These are phyloP conservation scores for Caradrina clavipalpis DNA, from an alignment of 2,888 invertebrate genomes.

Conservation along the genomic window DNA sequence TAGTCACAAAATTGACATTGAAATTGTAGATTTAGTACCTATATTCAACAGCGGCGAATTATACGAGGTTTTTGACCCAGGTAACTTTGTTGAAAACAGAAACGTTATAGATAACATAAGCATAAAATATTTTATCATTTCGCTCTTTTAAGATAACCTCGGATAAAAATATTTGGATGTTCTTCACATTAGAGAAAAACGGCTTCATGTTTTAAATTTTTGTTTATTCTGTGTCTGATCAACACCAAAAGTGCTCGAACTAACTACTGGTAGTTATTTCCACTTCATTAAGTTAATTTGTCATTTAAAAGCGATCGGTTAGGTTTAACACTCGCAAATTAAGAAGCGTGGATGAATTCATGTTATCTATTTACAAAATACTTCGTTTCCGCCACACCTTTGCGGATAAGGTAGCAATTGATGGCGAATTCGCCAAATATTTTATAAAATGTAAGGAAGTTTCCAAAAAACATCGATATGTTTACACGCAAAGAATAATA, in stretches of 20 bases:
- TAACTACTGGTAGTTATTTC: background rate
- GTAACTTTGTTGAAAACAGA: constrained; percentile 69
- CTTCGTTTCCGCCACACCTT: constrained; percentile 31
- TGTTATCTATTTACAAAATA: constrained; percentile 28
- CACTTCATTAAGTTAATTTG: constrained; percentile 27
- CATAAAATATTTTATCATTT: constrained; percentile 72
- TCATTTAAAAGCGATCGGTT: constrained; percentile 36
- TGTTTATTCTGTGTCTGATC: background rate
- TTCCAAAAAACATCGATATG: constrained; percentile 6
- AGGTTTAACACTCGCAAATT: constrained; percentile 9
- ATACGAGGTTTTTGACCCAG: constrained; percentile 85
- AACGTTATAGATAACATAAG: constrained; percentile 75
- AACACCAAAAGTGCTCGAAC: constrained; percentile 1
- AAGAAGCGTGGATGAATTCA: constrained; percentile 18
- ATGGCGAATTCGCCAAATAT: constrained; percentile 8
- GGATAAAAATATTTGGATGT: constrained; percentile 29
- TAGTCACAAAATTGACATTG: constrained; percentile 44
- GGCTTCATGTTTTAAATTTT: background rate
- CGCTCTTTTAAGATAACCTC: constrained; percentile 76
- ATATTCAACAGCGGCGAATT: constrained; percentile 60
- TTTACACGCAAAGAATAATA: constrained; percentile 3
- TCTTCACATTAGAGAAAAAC: constrained; percentile 17
- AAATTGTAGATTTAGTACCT: constrained; percentile 38
- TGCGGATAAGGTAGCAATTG: background rate
- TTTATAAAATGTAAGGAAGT: constrained; percentile 23